phyloP scores from a whole-genome alignment of 2,888 invertebrate genomes.

The Lydus trimaculatus region DNA sequence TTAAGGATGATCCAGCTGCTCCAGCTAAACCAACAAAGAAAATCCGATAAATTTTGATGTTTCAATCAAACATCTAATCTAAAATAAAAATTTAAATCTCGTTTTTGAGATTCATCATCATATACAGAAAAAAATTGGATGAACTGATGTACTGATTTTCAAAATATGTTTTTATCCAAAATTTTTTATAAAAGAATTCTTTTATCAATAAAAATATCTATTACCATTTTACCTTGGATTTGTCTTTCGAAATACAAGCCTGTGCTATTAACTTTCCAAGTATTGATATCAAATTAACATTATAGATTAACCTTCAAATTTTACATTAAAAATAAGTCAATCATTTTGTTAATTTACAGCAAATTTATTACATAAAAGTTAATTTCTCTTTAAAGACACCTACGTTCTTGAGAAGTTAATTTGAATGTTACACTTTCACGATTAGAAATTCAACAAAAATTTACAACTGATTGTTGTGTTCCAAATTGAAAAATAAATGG shows the following conservation, averaged over 20 bases:
- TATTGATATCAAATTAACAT: background rate
- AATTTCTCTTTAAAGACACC: background rate
- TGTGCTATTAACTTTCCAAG: background rate
- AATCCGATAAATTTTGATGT: slow-evolving; percentile 15
- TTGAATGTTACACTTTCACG: background rate
- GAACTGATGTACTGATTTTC: slow-evolving; percentile 6
- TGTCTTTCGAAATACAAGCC: background rate
- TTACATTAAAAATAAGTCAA: background rate
- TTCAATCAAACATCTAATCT: background rate
- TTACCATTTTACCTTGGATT: background rate
- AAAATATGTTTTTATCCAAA: background rate
- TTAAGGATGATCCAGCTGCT: slow-evolving; percentile 78
- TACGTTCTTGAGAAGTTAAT: background rate
- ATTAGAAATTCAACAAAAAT: background rate
- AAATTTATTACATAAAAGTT: background rate
- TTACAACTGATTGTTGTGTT: background rate
- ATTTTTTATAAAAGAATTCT: background rate
- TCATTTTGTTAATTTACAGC: background rate
- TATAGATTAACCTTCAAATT: slow-evolving; percentile 3
- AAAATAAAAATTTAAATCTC: background rate
- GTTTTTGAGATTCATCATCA: slow-evolving; percentile 9
- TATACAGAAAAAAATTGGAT: background rate
- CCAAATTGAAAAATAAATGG: background rate
- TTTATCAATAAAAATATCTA: background rate
- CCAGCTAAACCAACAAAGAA: slow-evolving; percentile 59